Base-by-base conservation (phyloP, 1,140 invertebrate genomes). In the Hydropsyche tenuis region DNA sequence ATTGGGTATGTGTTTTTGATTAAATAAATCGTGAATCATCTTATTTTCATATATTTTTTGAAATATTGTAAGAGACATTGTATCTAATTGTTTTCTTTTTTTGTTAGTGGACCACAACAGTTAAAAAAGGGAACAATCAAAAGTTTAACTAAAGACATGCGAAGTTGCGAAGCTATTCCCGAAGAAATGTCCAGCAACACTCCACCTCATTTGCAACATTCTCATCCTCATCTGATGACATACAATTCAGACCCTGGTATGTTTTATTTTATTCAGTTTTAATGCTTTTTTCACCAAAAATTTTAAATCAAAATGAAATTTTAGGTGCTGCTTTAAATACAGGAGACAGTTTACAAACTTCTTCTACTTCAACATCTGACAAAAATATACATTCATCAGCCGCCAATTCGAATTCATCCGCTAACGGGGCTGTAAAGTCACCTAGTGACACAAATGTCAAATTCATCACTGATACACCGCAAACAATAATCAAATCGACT, bases 81-180 rank as follows among this genome's bases (percentile, higher is more conserved):
- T 16, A 56, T 56, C 11, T 20, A 22, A 22, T 56, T 56, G 1
- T 53, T 11, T 23, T 63, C 42, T 22, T 53, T 60, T 60, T 25
- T 1, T 65, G 64, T 81, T 22, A 85, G 84, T 14, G 86, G 84
- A 69, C 66, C 81, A 72, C 82, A 88, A 80, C 79, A 87, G 62
- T 85, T 88, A 51, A 85, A 89, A 78, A 91, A 92, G 79, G 85
- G 89, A 79, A 79, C 83, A 70, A 88, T 90, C 81, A 91, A 89
- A 80, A 84, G 82, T 30, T 88, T 87, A 80, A 81, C 86, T 12
- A 91, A 90, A 82, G 90, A 92, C 81, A 90, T 90, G 87, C 88
- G 92, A 80, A 94, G 92, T 80, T 95, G 92, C 82, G 94, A 95
- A 85, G 93, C 93, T 46, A 96, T 96, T 77, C 94, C 94, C 5